These are phyloP conservation scores for Stictocephala bisonia DNA, from an alignment of 2,888 invertebrate genomes.

Conservation along the genomic window DNA sequence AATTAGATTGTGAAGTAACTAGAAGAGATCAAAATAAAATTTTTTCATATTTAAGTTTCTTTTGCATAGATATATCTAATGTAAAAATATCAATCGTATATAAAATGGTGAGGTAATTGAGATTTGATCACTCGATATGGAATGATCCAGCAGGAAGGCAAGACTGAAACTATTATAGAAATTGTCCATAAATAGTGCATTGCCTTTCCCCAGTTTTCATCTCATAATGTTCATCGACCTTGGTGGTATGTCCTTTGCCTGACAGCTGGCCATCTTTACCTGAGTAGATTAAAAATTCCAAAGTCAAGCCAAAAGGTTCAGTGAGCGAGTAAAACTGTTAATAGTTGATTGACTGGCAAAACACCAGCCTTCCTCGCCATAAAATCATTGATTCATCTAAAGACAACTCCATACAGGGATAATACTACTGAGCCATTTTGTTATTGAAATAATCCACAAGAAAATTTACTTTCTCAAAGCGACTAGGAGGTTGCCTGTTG, in stretches of 20 bases:
- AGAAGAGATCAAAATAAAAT: neutral
- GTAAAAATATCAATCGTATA: constrained; percentile 27
- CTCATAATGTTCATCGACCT: neutral
- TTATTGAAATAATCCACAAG: too few relatives aligned
- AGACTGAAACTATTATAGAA: neutral
- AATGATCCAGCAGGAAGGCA: neutral
- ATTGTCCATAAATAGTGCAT: neutral
- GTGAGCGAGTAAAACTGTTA: neutral
- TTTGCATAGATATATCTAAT: constrained; percentile 14
- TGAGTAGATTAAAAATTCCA: neutral
- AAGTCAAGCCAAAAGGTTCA: neutral
- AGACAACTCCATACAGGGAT: too few relatives aligned
- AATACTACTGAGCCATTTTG: too few relatives aligned
- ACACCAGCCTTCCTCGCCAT: too few relatives aligned
- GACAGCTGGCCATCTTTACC: neutral
- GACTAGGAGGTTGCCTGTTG: too few relatives aligned
- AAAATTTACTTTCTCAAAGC: too few relatives aligned
- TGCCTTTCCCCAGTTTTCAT: neutral
- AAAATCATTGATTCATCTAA: too few relatives aligned
- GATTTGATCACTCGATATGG: constrained; percentile 15
- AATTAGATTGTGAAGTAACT: constrained; percentile 8
- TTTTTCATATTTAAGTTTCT: constrained; percentile 33
- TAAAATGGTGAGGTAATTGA: constrained; percentile 25
- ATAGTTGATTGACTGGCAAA: constrained; percentile 3
- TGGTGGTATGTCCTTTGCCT: neutral